Evolutionary conservation across 2,113 vertebrate species (phyloP).

Genomic region (Sardina pilchardus): DNA sequence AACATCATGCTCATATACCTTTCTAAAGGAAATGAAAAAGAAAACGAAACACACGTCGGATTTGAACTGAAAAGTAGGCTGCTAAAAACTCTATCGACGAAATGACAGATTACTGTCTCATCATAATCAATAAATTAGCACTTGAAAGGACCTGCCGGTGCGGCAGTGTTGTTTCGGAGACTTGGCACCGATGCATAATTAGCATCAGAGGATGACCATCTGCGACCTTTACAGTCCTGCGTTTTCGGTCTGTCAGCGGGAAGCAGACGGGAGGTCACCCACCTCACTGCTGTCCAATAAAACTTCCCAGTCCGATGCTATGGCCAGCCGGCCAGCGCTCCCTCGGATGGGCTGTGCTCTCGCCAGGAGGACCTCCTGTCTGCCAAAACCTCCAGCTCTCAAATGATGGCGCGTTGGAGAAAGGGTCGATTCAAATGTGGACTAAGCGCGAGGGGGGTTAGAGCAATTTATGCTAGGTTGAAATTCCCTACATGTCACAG

Average conservation of each 20-base stretch:
- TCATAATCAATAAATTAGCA: background rate
- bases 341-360: background rate
- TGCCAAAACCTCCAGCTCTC: background rate
- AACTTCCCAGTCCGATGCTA: background rate
- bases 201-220: background rate
- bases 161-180: background rate
- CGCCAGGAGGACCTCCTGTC: background rate
- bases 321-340: background rate
- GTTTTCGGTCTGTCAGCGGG: background rate
- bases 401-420: background rate
- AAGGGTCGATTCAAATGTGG: background rate
- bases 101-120: background rate
- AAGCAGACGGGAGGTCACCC: background rate
- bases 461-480: too few relatives aligned
- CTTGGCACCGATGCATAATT: background rate
- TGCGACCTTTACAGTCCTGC: background rate
- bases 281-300: constrained; percentile 1
- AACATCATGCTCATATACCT: background rate
- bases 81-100: background rate
- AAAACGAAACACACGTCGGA: background rate
- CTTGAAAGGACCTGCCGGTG: background rate
- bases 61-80: background rate
- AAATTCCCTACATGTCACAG: too few relatives aligned
- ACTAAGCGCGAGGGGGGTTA: background rate
- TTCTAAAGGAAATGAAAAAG: too few relatives aligned